Evolutionary conservation across 2,888 invertebrate species (phyloP), one percentile per base, ranked within the genome.

Genomic region (Leptopilina myrica): DNA sequence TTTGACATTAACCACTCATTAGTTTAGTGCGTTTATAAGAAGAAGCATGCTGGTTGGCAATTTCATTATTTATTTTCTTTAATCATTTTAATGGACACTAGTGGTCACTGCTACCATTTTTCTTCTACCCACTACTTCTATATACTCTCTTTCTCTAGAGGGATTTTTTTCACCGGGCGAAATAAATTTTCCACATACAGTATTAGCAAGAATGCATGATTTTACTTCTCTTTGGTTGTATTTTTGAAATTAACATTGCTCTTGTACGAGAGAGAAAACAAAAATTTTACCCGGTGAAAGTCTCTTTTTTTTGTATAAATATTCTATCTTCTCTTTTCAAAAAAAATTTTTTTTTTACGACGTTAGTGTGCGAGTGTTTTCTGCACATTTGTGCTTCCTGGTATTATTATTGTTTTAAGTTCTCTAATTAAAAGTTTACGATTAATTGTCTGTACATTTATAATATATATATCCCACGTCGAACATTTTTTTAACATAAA

Each of bases 1-100:
- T 49, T 12, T 83, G 84, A 84, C 85, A 87, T 87, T 88, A 88
- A 88, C 86, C 85, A 89, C 85, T 85, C 69, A 82, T 33, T 88
- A 88, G 87, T 87, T 84, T 87, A 87, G 88, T 87, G 85, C 87
- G 87, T 86, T 85, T 90, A 20, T 20, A 90, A 88, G 89, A 49
- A 87, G 84, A 90, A 86, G 90, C 90, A 90, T 90, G 90, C 89
- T 89, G 87, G 85, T 86, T 89, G 87, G 89, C 82, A 86, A 84
- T 79, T 77, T 82, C 82, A 79, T 83, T 82, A 83, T 82, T 83
- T 81, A 83, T 83, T 83, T 82, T 80, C 66, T 81, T 81, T 81
- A 81, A 80, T 80, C 79, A 81, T 79, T 81, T 84, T 79, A 62
- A 79, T 82, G 80, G 80, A 81, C 79, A 78, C 76, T 82, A 82